Conservation (phyloP, 2,888 invertebrate genomes). For the Caprella mutica region DNA sequence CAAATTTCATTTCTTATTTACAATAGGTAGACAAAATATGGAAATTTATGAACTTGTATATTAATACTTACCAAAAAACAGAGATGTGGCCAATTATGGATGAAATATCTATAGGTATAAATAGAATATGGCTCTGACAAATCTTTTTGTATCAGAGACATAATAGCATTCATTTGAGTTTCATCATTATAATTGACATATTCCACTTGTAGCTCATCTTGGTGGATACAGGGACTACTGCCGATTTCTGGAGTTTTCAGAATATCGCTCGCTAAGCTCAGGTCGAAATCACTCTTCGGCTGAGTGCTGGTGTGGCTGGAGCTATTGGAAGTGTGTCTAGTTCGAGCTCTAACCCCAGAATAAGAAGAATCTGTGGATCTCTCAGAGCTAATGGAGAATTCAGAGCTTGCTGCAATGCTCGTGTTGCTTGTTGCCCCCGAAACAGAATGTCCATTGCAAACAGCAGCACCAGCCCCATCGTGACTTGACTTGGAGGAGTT, state of each 20-base stretch:
- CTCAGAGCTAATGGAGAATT: slow-evolving; percentile 31
- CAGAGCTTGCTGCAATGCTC: slow-evolving; percentile 27
- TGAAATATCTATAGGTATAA: slow-evolving; percentile 99
- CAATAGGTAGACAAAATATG: not conserved
- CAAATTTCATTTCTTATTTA: not conserved
- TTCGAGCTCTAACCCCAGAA: slow-evolving; percentile 28
- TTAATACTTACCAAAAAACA: slow-evolving; percentile 71
- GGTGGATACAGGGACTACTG: slow-evolving; percentile 18
- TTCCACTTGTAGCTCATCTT: slow-evolving; percentile 22
- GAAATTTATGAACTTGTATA: slow-evolving; percentile 8
- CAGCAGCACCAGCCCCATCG: slow-evolving; percentile 15
- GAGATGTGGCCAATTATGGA: slow-evolving; percentile 98
- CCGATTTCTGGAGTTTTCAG: slow-evolving; percentile 25
- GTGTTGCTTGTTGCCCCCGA: slow-evolving; percentile 27
- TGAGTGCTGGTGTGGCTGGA: slow-evolving; percentile 26
- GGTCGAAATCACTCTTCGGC: slow-evolving; percentile 24
- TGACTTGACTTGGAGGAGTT: slow-evolving; percentile 30
- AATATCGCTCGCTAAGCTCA: slow-evolving; percentile 23
- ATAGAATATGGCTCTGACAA: slow-evolving; percentile 99
- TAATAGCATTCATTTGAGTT: slow-evolving; percentile 95
- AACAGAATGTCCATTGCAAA: slow-evolving; percentile 32
- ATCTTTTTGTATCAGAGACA: slow-evolving; percentile 97
- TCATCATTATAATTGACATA: slow-evolving; percentile 69
- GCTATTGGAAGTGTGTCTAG: slow-evolving; percentile 32
- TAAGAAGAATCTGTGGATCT: slow-evolving; percentile 24